Percentiles rank a stretch among this genome's conserved stretches.
These are phyloP conservation scores for Crocallis elinguaria DNA, from an alignment of 2,888 invertebrate species.

Conservation along the genomic window DNA sequence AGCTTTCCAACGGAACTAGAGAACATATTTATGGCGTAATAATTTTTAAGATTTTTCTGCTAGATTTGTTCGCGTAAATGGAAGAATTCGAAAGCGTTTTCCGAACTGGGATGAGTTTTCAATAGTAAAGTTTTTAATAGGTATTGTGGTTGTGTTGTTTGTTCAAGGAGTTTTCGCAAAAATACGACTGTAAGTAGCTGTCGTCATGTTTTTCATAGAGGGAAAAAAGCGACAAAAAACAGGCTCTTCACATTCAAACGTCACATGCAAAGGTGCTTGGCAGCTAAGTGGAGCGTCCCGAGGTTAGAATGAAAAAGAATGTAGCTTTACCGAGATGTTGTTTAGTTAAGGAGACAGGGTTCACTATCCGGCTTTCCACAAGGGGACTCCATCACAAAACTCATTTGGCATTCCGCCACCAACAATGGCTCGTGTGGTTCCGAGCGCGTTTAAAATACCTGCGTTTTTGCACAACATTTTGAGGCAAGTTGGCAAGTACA, in stretches of 20 bases:
- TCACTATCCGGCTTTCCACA: conserved; percentile 68
- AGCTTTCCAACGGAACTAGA: conserved; percentile 18
- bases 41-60: conserved; percentile 14
- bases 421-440: conserved; percentile 73
- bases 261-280: conserved; percentile 26
- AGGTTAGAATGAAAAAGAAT: conserved; percentile 28
- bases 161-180: neutral
- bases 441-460: conserved; percentile 77
- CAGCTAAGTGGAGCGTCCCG: conserved; percentile 24
- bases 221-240: conserved; percentile 9
- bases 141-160: neutral
- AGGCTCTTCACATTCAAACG: conserved; percentile 24
- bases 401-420: conserved; percentile 83
- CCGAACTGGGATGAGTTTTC: neutral
- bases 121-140: neutral
- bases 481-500: conserved; percentile 65
- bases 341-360: conserved; percentile 60
- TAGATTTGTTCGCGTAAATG: conserved; percentile 12
- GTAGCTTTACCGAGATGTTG: conserved; percentile 51
- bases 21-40: conserved; percentile 16
- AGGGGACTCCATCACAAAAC: conserved; percentile 78
- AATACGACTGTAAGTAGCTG: neutral
- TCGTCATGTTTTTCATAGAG: neutral
- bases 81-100: neutral
- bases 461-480: conserved; percentile 57